phyloP scores from a whole-genome alignment of 1,140 invertebrate genomes.

The Sminthurides bifidus region DNA sequence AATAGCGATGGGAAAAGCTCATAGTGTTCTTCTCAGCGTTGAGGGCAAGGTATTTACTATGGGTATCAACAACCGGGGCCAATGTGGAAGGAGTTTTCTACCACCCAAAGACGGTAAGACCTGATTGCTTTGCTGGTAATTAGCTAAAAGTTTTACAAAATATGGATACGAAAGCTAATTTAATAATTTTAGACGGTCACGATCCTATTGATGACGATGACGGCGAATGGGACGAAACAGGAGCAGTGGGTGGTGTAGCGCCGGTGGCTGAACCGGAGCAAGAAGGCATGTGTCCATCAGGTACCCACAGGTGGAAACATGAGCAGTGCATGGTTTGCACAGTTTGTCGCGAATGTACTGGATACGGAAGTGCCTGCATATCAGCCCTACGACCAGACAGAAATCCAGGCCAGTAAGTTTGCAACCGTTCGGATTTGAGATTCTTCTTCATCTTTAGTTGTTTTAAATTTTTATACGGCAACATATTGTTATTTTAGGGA shows the following conservation, averaged over 20 bases:
- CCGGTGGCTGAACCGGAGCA: conserved; percentile 27
- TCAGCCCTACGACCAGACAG: conserved; percentile 63
- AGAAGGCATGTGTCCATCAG: conserved; percentile 52
- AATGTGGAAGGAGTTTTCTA: conserved; percentile 83
- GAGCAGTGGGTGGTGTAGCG: conserved; percentile 25
- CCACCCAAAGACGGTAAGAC: conserved; percentile 50
- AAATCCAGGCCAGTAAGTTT: conserved; percentile 72
- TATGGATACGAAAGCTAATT: background rate
- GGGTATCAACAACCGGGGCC: conserved; percentile 95
- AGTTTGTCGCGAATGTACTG: conserved; percentile 84
- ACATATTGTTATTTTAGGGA: conserved; percentile 45
- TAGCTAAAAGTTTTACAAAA: background rate
- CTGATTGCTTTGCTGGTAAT: conserved; percentile 10
- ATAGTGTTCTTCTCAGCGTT: conserved; percentile 72
- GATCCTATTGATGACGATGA: conserved; percentile 48
- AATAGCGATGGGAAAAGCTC: conserved; percentile 88
- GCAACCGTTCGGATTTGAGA: background rate
- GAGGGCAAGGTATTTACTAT: conserved; percentile 89
- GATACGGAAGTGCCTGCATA: conserved; percentile 74
- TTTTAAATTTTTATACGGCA: conserved; percentile 13
- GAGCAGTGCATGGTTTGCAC: conserved; percentile 81
- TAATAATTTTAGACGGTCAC: conserved; percentile 16
- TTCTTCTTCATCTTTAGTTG: conserved; percentile 2
- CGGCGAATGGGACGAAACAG: conserved; percentile 44
- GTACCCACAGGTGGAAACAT: conserved; percentile 64